phyloP scores from a whole-genome alignment of 2,113 vertebrate species.

The Mesitornis unicolor region DNA sequence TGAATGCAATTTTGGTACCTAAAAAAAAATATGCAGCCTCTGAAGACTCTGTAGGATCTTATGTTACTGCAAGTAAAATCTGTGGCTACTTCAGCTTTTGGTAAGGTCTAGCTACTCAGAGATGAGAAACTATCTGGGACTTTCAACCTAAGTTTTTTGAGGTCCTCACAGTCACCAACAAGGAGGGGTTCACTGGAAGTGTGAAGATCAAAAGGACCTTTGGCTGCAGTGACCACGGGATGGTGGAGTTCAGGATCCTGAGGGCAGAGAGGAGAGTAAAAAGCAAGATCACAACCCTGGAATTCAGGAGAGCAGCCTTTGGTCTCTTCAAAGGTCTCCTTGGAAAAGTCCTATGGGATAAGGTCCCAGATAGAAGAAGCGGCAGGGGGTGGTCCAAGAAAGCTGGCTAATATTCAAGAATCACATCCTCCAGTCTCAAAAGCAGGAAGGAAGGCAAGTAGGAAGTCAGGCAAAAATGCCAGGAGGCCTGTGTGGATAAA shows the following conservation, averaged over 20 bases:
- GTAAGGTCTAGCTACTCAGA: neutral
- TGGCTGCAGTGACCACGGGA: neutral
- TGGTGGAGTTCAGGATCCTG: neutral
- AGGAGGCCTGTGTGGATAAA: neutral
- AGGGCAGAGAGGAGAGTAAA: neutral
- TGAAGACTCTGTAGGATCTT: neutral
- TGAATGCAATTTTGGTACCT: neutral
- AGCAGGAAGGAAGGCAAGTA: neutral
- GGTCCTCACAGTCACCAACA: neutral
- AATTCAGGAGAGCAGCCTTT: neutral
- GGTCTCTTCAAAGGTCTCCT: neutral
- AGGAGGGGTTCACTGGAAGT: neutral
- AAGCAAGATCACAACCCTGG: neutral
- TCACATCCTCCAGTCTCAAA: neutral
- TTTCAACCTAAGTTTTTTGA: neutral
- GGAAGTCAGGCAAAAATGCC: neutral
- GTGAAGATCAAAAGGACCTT: neutral
- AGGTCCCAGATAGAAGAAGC: neutral
- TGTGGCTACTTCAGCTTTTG: neutral
- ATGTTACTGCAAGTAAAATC: neutral
- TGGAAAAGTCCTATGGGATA: neutral
- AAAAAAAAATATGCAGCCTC: neutral
- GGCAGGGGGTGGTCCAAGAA: neutral
- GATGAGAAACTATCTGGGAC: neutral
- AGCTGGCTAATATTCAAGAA: neutral